A percentile compares a stretch with the other conserved stretches of the same genome.
Conservation (phyloP, 2,888 invertebrate genomes). For the Heliothis peltigera region DNA sequence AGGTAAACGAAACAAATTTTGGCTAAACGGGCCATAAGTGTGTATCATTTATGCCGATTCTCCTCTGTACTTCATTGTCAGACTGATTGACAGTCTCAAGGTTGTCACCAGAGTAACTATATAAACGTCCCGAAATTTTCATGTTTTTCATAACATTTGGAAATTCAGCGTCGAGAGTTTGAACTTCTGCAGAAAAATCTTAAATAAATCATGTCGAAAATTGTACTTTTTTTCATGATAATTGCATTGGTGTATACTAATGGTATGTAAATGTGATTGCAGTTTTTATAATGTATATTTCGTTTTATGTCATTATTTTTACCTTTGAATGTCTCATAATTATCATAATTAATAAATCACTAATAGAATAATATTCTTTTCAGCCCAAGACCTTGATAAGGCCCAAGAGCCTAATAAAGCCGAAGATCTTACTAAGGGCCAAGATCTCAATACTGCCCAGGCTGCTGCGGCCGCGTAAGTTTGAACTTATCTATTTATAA, state of each 20-base stretch:
- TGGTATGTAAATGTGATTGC: slow-evolving; percentile 31
- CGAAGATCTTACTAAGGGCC: too few relatives aligned
- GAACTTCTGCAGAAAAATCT: neutral
- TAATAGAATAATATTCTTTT: too few relatives aligned
- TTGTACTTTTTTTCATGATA: slow-evolving; percentile 44
- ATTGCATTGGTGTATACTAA: slow-evolving; percentile 34
- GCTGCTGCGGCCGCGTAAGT: too few relatives aligned
- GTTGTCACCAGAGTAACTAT: slow-evolving; percentile 28
- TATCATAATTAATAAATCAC: too few relatives aligned
- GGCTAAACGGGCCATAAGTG: neutral
- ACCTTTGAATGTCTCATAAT: too few relatives aligned
- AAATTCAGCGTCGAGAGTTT: slow-evolving; percentile 6
- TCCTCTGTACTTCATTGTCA: slow-evolving; percentile 32
- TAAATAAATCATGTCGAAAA: slow-evolving; percentile 43
- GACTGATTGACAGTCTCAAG: slow-evolving; percentile 42
- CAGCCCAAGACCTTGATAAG: too few relatives aligned
- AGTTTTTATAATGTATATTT: neutral
- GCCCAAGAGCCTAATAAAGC: too few relatives aligned
- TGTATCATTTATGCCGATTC: slow-evolving; percentile 21
- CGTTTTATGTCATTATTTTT: neutral
- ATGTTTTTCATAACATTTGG: slow-evolving; percentile 28
- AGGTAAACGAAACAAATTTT: too few relatives aligned
- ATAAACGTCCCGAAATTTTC: slow-evolving; percentile 32
- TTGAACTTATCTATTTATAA: too few relatives aligned
- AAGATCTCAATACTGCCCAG: too few relatives aligned